A percentile compares a stretch with the other conserved stretches of the same genome.
These are phyloP conservation scores for Zygogramma bicolorata DNA, from an alignment of 2,888 invertebrate species.

Conservation along the genomic window DNA sequence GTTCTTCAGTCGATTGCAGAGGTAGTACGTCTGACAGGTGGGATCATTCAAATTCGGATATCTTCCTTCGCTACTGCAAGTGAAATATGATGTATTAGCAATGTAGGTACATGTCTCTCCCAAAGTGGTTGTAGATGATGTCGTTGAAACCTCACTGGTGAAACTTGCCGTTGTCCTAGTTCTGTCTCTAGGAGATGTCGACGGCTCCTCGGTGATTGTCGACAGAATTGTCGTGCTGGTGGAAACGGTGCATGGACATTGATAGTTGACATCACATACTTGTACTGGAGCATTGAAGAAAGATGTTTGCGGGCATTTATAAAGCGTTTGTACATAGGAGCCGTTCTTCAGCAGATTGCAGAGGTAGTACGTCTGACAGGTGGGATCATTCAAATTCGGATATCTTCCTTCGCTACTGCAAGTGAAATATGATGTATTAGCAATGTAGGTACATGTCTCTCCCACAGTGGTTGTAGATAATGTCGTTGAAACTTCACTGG, in stretches of 20 bases:
- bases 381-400: slow-evolving; percentile 50
- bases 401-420: slow-evolving; percentile 43
- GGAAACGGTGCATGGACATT: slow-evolving; percentile 54
- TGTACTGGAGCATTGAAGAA: slow-evolving; percentile 64
- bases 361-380: slow-evolving; percentile 50
- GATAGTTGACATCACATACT: slow-evolving; percentile 65
- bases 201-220: not conserved
- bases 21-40: too few relatives aligned
- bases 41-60: too few relatives aligned
- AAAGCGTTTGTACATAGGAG: slow-evolving; percentile 29
- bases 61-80: too few relatives aligned
- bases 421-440: slow-evolving; percentile 30
- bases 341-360: slow-evolving; percentile 48
- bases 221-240: not conserved
- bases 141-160: too few relatives aligned
- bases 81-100: too few relatives aligned
- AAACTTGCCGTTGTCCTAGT: too few relatives aligned
- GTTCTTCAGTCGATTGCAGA: too few relatives aligned
- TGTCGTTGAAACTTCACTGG: not conserved
- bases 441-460: slow-evolving; percentile 14
- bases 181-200: too few relatives aligned
- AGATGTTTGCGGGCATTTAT: slow-evolving; percentile 11
- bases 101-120: not conserved
- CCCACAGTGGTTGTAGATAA: not conserved
- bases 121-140: not conserved